Evolutionary conservation across 2,797 vertebrate species (phyloP), one percentile per base, ranked within the genome.

Genomic region (Danionella dracula): DNA sequence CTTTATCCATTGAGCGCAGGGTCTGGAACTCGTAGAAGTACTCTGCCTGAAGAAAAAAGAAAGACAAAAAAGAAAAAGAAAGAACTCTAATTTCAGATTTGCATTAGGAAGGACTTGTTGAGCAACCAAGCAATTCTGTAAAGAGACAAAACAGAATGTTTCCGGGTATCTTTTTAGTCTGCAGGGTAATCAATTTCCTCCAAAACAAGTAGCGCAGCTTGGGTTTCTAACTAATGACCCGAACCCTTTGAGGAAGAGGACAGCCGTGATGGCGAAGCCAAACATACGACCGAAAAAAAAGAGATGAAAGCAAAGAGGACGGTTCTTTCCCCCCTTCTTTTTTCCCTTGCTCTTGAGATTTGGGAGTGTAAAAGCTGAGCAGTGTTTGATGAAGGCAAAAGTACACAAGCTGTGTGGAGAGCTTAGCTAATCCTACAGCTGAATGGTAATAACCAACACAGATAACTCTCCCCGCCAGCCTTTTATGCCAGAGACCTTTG

Each of bases 1-100:
- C 90, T 87, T 90, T 92, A 84, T 94, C 93, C 85, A 94, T 71
- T 45, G 93, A 94, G 4, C 83, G 91, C 68, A 94, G 84, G 31
- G 89, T 90, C 82, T 93, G 86, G 83, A 94, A 94, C 78, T 94
- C 93, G 1, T 94, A 94, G 85, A 92, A 94, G 82, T 91, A 93
- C 76, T 94, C 89, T 11, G 89, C 91, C 93, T 94, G 67, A 45
- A 71, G 23, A 16, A 68, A 53, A n/a, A n/a, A 16, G 45, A 35
- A 61, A 27, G 48, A 38, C 27, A 21, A 46, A 46, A 29, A 60
- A 19, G 34, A 11, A 21, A n/a, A n/a, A n/a, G n/a, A n/a, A n/a
- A n/a, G n/a, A n/a, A n/a, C n/a, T n/a, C n/a, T n/a, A n/a, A n/a
- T n/a, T n/a, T 34, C 5, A 46, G 34, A 16, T 60, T 57, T 68